Evolutionary conservation across 2,113 vertebrate species (phyloP).

Genomic region (Trachemys scripta): DNA sequence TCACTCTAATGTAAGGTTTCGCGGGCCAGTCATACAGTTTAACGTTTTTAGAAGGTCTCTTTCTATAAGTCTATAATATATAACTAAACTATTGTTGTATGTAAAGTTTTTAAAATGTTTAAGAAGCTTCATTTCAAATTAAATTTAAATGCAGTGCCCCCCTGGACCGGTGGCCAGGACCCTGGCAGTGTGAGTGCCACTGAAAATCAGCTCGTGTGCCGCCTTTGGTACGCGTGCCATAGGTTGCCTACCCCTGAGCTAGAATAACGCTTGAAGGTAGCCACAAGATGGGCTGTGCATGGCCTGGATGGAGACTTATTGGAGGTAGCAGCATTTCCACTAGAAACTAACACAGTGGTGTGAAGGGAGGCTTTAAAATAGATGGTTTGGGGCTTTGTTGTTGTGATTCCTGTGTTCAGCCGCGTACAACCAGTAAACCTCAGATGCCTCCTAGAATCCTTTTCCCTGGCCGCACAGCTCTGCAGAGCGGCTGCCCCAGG

Average conservation of each 20-base stretch:
- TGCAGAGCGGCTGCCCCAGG: background rate
- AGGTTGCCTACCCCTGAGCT: background rate
- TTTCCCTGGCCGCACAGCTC: background rate
- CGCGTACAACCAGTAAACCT: background rate
- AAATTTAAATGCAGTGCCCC: too few species aligned
- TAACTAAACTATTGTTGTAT: too few species aligned
- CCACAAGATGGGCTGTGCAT: background rate
- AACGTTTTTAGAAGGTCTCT: too few species aligned
- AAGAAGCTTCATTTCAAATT: too few species aligned
- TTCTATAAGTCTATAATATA: too few species aligned
- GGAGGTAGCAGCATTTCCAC: background rate
- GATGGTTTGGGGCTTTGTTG: background rate
- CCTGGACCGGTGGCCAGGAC: too few species aligned
- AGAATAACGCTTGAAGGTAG: background rate
- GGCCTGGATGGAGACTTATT: background rate
- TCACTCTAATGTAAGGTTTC: too few species aligned
- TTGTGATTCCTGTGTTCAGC: background rate
- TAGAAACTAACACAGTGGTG: background rate
- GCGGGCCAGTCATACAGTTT: too few species aligned
- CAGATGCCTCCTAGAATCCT: background rate
- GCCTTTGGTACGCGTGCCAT: too few species aligned
- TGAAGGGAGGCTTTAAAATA: background rate
- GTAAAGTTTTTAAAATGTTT: too few species aligned
- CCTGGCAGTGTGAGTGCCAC: too few species aligned
- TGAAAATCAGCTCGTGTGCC: too few species aligned